phyloP scores from a whole-genome alignment of 2,888 invertebrate species.

The Stramonita haemastoma region DNA sequence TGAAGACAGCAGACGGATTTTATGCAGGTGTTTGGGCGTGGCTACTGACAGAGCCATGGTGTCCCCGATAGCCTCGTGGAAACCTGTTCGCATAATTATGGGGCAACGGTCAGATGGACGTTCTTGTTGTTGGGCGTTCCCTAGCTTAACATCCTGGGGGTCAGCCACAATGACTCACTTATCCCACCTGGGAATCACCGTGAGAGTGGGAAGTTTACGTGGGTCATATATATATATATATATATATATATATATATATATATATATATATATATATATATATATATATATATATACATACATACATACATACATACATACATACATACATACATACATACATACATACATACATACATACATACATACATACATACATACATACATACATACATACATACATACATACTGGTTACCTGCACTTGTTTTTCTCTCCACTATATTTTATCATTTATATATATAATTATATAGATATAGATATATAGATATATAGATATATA shows the following conservation, averaged over 20 bases:
- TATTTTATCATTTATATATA: no score
- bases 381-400: no score
- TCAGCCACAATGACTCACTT: no score
- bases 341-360: no score
- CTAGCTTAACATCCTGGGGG: neutral
- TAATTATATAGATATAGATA: neutral
- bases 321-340: no score
- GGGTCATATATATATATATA: neutral
- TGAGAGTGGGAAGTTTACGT: neutral
- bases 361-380: no score
- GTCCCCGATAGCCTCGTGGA: conserved; percentile 77
- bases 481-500: conserved; percentile 2
- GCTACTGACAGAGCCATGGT: conserved; percentile 72
- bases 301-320: no score
- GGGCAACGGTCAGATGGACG: neutral
- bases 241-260: neutral
- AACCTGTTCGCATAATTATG: conserved; percentile 56
- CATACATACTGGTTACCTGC: no score
- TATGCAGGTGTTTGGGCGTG: conserved; percentile 71
- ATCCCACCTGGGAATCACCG: no score
- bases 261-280: neutral
- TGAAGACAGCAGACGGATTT: conserved; percentile 55
- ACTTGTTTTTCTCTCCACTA: no score
- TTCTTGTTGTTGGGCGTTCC: no score
- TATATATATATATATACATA: no score